Conservation (phyloP, 1,140 invertebrate species). For the Alviniconcha marisindica region DNA sequence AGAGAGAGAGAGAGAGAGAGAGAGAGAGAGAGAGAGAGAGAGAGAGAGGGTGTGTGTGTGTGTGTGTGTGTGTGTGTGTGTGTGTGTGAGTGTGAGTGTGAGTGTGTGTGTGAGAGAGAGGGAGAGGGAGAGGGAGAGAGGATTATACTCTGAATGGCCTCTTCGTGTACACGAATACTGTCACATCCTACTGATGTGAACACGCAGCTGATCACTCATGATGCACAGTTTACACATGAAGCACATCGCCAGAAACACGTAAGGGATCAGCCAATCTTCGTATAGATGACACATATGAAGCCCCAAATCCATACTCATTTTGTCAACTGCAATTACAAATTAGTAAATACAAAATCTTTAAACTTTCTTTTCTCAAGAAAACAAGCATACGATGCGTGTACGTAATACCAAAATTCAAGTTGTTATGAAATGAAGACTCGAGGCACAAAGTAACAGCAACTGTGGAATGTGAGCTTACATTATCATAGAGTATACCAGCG, state of each 20-base stretch:
- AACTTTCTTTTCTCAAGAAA: too few relatives aligned
- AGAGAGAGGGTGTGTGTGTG: background rate
- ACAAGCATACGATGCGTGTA: too few relatives aligned
- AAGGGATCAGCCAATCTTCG: background rate
- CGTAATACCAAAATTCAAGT: too few relatives aligned
- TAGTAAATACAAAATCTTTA: too few relatives aligned
- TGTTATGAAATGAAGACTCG: too few relatives aligned
- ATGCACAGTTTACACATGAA: background rate
- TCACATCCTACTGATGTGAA: background rate
- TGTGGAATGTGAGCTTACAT: too few relatives aligned
- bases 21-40: background rate
- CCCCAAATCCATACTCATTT: background rate
- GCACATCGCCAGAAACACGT: background rate
- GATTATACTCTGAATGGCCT: background rate
- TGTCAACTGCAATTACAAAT: too few relatives aligned
- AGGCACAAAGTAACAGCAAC: too few relatives aligned
- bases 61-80: background rate
- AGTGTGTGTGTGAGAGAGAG: background rate
- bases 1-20: background rate
- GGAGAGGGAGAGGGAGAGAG: background rate
- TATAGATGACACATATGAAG: background rate
- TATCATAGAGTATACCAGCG: too few relatives aligned
- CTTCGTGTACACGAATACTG: background rate
- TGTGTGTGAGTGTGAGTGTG: background rate
- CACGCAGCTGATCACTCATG: background rate